phyloP scores from a whole-genome alignment of 2,113 vertebrate genomes.

The Trematomus loennbergii region DNA sequence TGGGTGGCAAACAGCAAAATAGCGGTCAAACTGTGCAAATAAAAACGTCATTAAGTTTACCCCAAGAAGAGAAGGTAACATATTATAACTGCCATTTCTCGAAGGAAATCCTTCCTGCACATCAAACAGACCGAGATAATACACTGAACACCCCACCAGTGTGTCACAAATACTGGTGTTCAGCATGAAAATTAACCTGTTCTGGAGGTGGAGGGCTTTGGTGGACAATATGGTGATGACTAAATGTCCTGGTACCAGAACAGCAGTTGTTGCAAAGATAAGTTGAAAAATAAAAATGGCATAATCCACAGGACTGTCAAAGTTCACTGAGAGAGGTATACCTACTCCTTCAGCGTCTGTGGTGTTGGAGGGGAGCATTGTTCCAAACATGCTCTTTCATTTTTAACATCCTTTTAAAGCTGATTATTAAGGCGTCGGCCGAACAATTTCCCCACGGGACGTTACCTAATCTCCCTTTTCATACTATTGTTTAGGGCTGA shows the following conservation, averaged over 20 bases:
- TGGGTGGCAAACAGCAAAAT: constrained; percentile 74
- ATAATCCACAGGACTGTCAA: constrained; percentile 65
- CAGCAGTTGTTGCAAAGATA: constrained; percentile 68
- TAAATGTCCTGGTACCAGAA: constrained; percentile 73
- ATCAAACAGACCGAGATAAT: constrained; percentile 80
- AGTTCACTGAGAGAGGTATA: constrained; percentile 73
- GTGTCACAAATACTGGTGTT: constrained; percentile 83
- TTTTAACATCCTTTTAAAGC: not conserved
- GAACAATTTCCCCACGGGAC: not conserved
- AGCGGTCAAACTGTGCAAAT: constrained; percentile 81
- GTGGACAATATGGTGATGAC: constrained; percentile 71
- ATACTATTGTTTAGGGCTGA: no score
- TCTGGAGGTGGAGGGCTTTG: constrained; percentile 67
- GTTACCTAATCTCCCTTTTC: not conserved
- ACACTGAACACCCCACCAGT: constrained; percentile 74
- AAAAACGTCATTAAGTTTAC: constrained; percentile 79
- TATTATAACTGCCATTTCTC: constrained; percentile 71
- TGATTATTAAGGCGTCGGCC: not conserved
- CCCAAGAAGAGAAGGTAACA: constrained; percentile 71
- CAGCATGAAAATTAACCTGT: constrained; percentile 82
- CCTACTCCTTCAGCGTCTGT: constrained; percentile 29
- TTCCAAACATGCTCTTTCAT: not conserved
- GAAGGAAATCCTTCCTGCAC: constrained; percentile 78
- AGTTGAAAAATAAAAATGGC: constrained; percentile 77
- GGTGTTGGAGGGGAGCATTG: constrained; percentile 39